Evolutionary conservation across 1,140 invertebrate genomes (phyloP).

Genomic region (Chironomus tepperi): DNA sequence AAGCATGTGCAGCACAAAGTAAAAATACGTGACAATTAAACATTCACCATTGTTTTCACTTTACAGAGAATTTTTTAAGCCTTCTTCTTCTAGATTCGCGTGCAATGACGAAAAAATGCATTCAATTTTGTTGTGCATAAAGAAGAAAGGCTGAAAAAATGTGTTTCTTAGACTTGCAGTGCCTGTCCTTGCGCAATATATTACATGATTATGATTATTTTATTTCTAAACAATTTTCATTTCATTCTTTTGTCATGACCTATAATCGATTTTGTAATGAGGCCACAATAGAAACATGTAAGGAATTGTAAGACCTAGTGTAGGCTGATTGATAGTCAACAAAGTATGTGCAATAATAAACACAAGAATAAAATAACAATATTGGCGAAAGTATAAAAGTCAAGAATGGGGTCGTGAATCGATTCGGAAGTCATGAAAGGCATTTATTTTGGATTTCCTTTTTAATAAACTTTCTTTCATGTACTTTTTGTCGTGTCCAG

Average conservation of each 20-base stretch:
- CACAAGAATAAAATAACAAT: neutral
- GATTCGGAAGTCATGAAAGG: neutral
- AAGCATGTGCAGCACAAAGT: neutral
- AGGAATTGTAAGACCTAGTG: too few species aligned
- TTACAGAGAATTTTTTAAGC: neutral
- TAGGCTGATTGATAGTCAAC: neutral
- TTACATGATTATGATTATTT: neutral
- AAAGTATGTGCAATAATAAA: too few species aligned
- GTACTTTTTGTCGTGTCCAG: neutral
- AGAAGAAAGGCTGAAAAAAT: neutral
- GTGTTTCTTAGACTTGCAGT: neutral
- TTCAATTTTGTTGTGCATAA: neutral
- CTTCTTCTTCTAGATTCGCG: neutral
- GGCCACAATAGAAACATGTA: neutral
- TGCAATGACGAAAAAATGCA: neutral
- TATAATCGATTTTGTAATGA: constrained; percentile 20
- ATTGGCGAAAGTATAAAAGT: neutral
- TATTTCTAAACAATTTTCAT: neutral
- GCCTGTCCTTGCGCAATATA: constrained; percentile 16
- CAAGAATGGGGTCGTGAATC: neutral
- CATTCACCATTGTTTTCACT: constrained; percentile 15
- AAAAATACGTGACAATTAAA: constrained; percentile 21
- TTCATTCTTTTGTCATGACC: neutral
- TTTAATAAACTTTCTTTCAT: neutral
- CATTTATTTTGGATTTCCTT: neutral